Percentiles rank a stretch among this genome's conserved stretches.
Conservation (phyloP, 1,140 invertebrate genomes). For the Dinothrombium tinctorium region DNA sequence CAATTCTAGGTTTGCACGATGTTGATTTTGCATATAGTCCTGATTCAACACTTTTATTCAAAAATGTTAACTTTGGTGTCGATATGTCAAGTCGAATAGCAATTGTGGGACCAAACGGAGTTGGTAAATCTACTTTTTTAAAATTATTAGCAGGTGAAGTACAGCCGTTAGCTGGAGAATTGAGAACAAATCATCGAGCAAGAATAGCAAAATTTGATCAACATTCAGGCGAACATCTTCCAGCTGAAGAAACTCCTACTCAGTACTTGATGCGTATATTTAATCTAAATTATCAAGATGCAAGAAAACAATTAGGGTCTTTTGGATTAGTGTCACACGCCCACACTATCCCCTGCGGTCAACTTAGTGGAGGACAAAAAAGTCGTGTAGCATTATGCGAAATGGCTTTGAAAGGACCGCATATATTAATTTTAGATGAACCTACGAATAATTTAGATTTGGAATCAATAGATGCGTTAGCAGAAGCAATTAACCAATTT, state of each 20-base stretch:
- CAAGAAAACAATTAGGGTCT: slow-evolving; percentile 12
- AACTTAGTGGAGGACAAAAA: slow-evolving; percentile 13
- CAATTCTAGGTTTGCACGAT: slow-evolving; percentile 64
- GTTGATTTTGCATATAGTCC: slow-evolving; percentile 11
- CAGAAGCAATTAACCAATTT: slow-evolving; percentile 87
- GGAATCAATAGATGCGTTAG: slow-evolving; percentile 58
- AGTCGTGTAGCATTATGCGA: slow-evolving; percentile 13
- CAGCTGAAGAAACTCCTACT: slow-evolving; percentile 72
- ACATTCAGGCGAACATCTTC: slow-evolving; percentile 92
- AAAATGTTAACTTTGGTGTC: slow-evolving; percentile 14
- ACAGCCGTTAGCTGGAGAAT: slow-evolving; percentile 7
- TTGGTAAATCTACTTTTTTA: slow-evolving; percentile 16
- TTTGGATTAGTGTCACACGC: slow-evolving; percentile 12
- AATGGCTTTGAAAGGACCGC: slow-evolving; percentile 27
- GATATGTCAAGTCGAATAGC: slow-evolving; percentile 12
- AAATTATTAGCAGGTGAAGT: slow-evolving; percentile 14
- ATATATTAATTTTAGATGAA: slow-evolving; percentile 24
- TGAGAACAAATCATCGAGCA: slow-evolving; percentile 12
- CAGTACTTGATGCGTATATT: slow-evolving; percentile 78
- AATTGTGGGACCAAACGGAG: slow-evolving; percentile 16
- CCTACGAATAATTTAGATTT: slow-evolving; percentile 35
- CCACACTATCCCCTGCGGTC: slow-evolving; percentile 12
- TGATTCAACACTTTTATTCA: slow-evolving; percentile 8
- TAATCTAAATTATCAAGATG: slow-evolving; percentile 61
- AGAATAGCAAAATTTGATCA: slow-evolving; percentile 38